phyloP scores from a whole-genome alignment of 2,113 vertebrate genomes.

The Zosterops lateralis region DNA sequence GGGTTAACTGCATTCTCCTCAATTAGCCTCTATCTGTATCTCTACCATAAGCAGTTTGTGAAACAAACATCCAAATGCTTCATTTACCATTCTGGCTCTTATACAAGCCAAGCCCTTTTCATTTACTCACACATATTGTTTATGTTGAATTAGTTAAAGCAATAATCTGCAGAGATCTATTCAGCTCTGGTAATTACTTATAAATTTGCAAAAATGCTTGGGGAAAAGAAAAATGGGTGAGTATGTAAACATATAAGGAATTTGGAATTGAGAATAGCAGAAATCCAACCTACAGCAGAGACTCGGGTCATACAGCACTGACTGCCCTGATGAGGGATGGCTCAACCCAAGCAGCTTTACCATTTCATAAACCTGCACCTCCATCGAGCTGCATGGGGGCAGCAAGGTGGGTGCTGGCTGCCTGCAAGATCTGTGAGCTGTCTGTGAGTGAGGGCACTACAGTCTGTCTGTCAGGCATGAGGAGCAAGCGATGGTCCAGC shows the following conservation, averaged over 20 bases:
- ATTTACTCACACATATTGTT: background rate
- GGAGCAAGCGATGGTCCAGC: background rate
- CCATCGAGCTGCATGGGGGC: background rate
- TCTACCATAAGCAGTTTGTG: background rate
- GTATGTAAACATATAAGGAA: background rate
- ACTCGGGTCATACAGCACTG: background rate
- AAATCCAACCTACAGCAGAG: background rate
- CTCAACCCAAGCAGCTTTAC: background rate
- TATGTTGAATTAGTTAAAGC: background rate
- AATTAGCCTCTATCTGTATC: background rate
- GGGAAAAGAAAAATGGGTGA: background rate
- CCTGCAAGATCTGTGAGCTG: background rate
- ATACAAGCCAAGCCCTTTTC: background rate
- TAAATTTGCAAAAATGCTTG: background rate
- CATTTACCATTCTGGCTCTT: background rate
- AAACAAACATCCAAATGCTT: background rate
- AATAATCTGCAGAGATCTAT: background rate
- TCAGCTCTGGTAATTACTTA: background rate
- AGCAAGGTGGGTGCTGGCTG: background rate
- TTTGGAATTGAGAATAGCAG: background rate
- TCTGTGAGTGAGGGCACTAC: background rate
- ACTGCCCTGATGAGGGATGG: background rate
- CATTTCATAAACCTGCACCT: background rate
- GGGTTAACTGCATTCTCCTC: background rate
- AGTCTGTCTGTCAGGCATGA: background rate